Base-by-base conservation (phyloP, 2,797 vertebrate genomes). In the Toxotes lorentzi region DNA sequence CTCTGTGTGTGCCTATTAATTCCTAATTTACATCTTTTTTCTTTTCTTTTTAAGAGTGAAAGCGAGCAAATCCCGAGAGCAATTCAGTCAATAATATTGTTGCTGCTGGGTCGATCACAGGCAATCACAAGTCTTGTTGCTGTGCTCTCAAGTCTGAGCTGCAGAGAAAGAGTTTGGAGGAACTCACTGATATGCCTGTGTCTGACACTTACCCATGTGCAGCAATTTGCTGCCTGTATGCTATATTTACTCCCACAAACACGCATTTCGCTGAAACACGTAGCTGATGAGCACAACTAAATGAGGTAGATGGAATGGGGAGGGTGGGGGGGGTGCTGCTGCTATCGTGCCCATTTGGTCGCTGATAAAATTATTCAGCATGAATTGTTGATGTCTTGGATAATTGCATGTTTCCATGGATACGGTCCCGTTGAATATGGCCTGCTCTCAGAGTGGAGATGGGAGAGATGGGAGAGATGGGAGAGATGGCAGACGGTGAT, bases 351-450 rank as follows among this genome's bases (percentile, higher is more conserved):
- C 71, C 70, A 62, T 83, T 84, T 24, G 24, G 70, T 68, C 2
- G 62, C 79, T 78, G 90, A 88, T 88, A 85, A 90, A 91, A 91
- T 87, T 89, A 94, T 92, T 92, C 92, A 82, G 88, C 89, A 88
- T 76, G 86, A 91, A 91, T 88, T 88, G 91, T 88, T 90, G 90
- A 91, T 93, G 89, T 88, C 83, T 87, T 65, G 50, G 85, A 91
- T 93, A 93, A 93, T 93, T 93, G 92, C 82, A 61, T 0, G 87
- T 94, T 93, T 77, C 92, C 87, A 92, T 93, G 91, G 92, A 86
- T 74, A 93, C 85, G 2, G 69, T 43, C 61, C 76, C 32, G 0
- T 73, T 53, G 85, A 82, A 73, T 67, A 57, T 62, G 76, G 89
- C 73, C 79, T 41, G 75, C 76, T 90, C 79, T 86, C 77, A 10